Evolutionary conservation across 2,113 vertebrate species (phyloP), one percentile per base, ranked within the genome.

Genomic region (Psilopogon haemacephalus): DNA sequence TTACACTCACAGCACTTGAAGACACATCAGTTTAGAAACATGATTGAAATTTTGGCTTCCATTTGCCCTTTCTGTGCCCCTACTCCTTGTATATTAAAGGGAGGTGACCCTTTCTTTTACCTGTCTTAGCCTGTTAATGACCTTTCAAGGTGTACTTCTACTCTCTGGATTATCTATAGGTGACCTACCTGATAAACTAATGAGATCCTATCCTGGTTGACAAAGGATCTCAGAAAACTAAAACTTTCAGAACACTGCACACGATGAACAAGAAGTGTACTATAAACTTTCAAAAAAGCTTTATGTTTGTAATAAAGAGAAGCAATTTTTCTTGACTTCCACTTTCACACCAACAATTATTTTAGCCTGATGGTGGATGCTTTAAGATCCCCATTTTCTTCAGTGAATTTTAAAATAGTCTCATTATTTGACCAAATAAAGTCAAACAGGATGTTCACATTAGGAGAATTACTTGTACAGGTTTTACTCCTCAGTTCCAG

Each of bases 371-470:
- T 69, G 33, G 40, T 86, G 56, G 40, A 92, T 89, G 40, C 7
- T 24, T 42, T 78, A 67, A 73, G 46, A 63, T 70, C 80, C 74
- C 54, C 18, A 48, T 90, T 90, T 86, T 40, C 79, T 88, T 85
- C n/a, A 62, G 59, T 69, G 75, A 69, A 82, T 91, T 92, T 91
- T 77, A 83, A 87, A 90, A 77, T 27, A 88, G 60, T 37, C 30
- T 92, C 52, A 74, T 77, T 88, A 92, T 86, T 95, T 86, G 40
- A 86, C 69, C 77, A 69, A 93, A 89, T 73, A 85, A 86, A 91
- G 63, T 58, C 74, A 79, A 91, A 72, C 35, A 6, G 28, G 78
- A 80, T 86, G 58, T 63, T 94, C 77, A 52, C 67, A 64, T 74
- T 48, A 81, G 69, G 32, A 93, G 52, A 92, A 90, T 62, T 90